Conservation (phyloP, 2,888 invertebrate genomes). For the Sinodicranocentrus sp. region DNA sequence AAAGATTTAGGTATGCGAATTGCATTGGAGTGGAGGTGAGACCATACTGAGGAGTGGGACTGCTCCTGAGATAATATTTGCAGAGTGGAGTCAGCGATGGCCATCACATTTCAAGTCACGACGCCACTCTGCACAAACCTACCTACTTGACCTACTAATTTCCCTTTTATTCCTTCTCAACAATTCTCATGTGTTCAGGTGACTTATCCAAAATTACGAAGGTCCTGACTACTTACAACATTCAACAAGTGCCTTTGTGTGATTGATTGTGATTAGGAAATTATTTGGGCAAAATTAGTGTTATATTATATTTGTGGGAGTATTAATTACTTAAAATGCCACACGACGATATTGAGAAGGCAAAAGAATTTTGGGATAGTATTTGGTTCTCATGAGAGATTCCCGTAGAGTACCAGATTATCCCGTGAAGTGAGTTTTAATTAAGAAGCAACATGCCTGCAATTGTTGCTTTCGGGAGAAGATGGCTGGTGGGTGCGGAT, state of each 20-base stretch:
- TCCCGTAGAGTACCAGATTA: conserved; percentile 12
- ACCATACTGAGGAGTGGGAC: too few species aligned
- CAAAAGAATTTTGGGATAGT: conserved; percentile 53
- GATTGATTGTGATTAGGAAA: too few species aligned
- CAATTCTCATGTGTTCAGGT: conserved; percentile 19
- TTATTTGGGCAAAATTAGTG: background rate
- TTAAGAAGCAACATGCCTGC: conserved; percentile 94
- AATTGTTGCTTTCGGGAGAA: conserved; percentile 90
- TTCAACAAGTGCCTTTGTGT: background rate
- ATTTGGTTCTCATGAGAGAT: conserved; percentile 44
- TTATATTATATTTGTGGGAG: background rate
- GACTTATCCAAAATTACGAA: background rate
- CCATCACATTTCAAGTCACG: conserved; percentile 54
- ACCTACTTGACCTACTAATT: conserved; percentile 57
- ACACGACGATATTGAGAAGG: conserved; percentile 48
- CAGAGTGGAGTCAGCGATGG: conserved; percentile 13
- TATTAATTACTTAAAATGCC: conserved; percentile 23
- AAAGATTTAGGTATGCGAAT: background rate
- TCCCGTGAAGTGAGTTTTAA: background rate
- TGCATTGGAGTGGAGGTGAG: too few species aligned
- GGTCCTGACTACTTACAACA: background rate
- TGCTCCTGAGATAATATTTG: too few species aligned
- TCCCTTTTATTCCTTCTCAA: conserved; percentile 39
- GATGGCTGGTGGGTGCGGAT: conserved; percentile 94
- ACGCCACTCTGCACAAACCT: conserved; percentile 20